Conservation (phyloP, 2,797 vertebrate species). For the Notolepis coatsorum region DNA sequence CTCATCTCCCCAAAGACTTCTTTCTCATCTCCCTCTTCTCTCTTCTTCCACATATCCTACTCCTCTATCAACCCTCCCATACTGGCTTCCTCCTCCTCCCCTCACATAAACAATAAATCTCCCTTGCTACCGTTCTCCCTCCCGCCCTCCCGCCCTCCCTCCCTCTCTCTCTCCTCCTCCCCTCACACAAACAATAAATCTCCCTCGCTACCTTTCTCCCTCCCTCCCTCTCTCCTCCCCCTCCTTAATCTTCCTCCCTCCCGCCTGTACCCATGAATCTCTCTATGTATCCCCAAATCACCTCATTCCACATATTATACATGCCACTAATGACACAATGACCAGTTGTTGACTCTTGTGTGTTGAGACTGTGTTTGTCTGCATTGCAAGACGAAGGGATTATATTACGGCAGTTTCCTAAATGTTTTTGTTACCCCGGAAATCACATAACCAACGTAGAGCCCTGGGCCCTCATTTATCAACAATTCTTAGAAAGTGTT, state of each 20-base stretch:
- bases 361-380: too few species aligned
- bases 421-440: too few species aligned
- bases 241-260: conserved; percentile 51
- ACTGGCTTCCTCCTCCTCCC: too few species aligned
- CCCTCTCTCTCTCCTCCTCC: conserved; percentile 13
- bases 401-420: too few species aligned
- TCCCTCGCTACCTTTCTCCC: background rate
- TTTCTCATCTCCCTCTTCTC: conserved; percentile 41
- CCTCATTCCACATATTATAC: conserved; percentile 6
- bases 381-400: too few species aligned
- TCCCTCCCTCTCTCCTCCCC: conserved; percentile 10
- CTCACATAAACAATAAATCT: too few species aligned
- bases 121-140: conserved; percentile 28
- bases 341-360: conserved; percentile 1
- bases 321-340: conserved; percentile 5
- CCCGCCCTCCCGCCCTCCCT: background rate
- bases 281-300: conserved; percentile 14
- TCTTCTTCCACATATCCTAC: too few species aligned
- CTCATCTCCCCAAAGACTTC: conserved; percentile 56
- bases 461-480: too few species aligned
- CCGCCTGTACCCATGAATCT: conserved; percentile 12
- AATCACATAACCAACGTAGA: too few species aligned
- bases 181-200: conserved; percentile 37
- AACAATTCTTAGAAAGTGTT: too few species aligned
- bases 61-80: too few species aligned